Percentiles rank a stretch among this genome's conserved stretches.
Evolutionary conservation across 2,888 invertebrate species (phyloP).

Genomic region (Apodemia hepburni): DNA sequence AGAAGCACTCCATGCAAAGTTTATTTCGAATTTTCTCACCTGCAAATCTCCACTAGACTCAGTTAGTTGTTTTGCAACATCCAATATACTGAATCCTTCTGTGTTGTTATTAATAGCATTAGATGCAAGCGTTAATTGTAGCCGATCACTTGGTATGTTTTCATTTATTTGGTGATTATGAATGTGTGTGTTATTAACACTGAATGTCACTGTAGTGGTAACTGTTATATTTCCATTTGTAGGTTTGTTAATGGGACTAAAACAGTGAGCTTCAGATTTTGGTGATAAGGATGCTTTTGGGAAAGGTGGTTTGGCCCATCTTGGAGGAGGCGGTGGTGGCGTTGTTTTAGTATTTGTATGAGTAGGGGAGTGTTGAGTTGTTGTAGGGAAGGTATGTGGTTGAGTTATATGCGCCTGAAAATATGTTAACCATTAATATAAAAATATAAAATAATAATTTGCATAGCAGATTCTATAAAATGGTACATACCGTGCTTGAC

Average conservation of each 20-base stretch:
- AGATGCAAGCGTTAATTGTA: conserved; percentile 78
- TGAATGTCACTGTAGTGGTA: conserved; percentile 92
- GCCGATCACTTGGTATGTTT: conserved; percentile 66
- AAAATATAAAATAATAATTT: conserved; percentile 10
- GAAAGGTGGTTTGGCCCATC: conserved; percentile 90
- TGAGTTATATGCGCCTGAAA: conserved; percentile 80
- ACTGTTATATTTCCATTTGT: conserved; percentile 88
- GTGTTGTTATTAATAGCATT: conserved; percentile 67
- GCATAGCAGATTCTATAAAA: not conserved
- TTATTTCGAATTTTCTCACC: conserved; percentile 51
- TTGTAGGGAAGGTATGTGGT: conserved; percentile 70
- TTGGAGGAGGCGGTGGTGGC: conserved; percentile 91
- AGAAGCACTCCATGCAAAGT: conserved; percentile 43
- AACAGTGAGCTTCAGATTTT: conserved; percentile 60
- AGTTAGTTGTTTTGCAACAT: conserved; percentile 52
- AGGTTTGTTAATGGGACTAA: conserved; percentile 68
- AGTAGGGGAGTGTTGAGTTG: conserved; percentile 64
- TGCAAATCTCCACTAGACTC: conserved; percentile 62
- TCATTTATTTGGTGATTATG: conserved; percentile 76
- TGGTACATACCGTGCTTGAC: conserved; percentile 74
- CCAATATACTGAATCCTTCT: conserved; percentile 58
- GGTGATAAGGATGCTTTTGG: conserved; percentile 71
- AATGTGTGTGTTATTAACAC: conserved; percentile 82
- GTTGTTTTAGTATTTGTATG: conserved; percentile 72
- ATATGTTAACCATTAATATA: conserved; percentile 42